phyloP scores from a whole-genome alignment of 2,888 invertebrate species.

The Melanotus villosus region DNA sequence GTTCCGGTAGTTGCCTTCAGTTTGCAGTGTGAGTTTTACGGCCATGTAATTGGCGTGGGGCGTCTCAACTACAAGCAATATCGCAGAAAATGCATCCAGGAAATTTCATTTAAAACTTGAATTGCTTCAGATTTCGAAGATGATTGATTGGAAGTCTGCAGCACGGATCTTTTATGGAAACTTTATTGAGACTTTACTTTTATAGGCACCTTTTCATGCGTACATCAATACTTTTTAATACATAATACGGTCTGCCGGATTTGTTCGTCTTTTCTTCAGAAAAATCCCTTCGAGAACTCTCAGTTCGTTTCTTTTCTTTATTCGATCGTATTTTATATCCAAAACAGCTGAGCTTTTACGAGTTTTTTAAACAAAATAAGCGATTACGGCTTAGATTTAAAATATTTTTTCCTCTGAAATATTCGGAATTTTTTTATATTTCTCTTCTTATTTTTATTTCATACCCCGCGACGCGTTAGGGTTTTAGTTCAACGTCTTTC shows the following conservation, averaged over 20 bases:
- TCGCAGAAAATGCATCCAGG: conserved; percentile 52
- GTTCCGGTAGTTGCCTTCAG: conserved; percentile 48
- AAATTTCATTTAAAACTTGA: conserved; percentile 55
- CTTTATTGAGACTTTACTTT: conserved; percentile 48
- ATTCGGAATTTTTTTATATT: neutral
- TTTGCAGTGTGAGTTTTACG: conserved; percentile 52
- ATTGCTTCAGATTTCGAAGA: conserved; percentile 51
- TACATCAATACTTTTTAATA: conserved; percentile 46
- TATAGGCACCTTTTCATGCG: conserved; percentile 46
- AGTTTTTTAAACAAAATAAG: no score
- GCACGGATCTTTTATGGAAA: conserved; percentile 48
- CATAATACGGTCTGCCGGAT: conserved; percentile 35
- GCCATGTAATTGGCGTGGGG: conserved; percentile 50
- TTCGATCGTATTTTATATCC: neutral
- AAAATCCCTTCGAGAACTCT: neutral
- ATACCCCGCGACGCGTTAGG: neutral
- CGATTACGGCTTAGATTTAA: neutral
- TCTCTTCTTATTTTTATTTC: neutral
- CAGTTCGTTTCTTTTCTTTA: conserved; percentile 13
- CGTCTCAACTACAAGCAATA: conserved; percentile 52
- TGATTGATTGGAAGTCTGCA: conserved; percentile 49
- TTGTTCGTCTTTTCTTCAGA: conserved; percentile 26
- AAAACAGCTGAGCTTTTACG: no score
- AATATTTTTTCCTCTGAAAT: neutral
- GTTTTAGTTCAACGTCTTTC: neutral